A percentile compares a stretch with the other conserved stretches of the same genome.
These are phyloP conservation scores for Tachycineta bicolor DNA, from an alignment of 2,113 vertebrate genomes.

Conservation along the genomic window DNA sequence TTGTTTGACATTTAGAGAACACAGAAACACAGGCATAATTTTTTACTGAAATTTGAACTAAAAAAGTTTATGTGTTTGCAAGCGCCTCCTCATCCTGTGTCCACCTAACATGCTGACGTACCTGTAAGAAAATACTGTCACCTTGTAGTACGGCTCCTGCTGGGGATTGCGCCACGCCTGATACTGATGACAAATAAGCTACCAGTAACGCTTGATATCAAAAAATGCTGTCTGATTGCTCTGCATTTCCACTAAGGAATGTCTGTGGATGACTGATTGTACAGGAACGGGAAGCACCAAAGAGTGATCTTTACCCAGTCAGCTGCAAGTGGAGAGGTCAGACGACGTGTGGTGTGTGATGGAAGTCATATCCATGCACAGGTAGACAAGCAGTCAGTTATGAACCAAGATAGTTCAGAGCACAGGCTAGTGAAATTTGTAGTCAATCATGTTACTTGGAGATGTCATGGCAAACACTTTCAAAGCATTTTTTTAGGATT, in stretches of 20 bases:
- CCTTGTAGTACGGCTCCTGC: neutral
- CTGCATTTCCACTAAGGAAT: neutral
- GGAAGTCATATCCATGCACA: neutral
- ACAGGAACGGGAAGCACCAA: neutral
- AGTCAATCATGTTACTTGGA: neutral
- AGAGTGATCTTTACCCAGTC: constrained; percentile 19
- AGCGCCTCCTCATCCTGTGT: neutral
- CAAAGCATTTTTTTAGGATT: constrained; percentile 28
- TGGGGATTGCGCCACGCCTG: neutral
- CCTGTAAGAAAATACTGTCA: neutral
- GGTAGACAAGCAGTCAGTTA: neutral
- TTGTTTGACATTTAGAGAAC: neutral
- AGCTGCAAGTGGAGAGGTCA: neutral
- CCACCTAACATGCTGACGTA: neutral
- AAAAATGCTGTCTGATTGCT: neutral
- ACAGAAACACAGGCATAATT: neutral
- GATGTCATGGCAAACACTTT: neutral
- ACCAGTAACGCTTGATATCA: neutral
- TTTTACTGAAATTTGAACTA: neutral
- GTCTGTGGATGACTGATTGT: neutral
- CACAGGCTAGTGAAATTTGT: constrained; percentile 11
- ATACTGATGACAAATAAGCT: neutral
- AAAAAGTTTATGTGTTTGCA: neutral
- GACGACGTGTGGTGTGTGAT: neutral
- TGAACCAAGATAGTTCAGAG: neutral